These are phyloP conservation scores for Crax fasciolata DNA, from an alignment of 2,797 vertebrate genomes.

Conservation along the genomic window DNA sequence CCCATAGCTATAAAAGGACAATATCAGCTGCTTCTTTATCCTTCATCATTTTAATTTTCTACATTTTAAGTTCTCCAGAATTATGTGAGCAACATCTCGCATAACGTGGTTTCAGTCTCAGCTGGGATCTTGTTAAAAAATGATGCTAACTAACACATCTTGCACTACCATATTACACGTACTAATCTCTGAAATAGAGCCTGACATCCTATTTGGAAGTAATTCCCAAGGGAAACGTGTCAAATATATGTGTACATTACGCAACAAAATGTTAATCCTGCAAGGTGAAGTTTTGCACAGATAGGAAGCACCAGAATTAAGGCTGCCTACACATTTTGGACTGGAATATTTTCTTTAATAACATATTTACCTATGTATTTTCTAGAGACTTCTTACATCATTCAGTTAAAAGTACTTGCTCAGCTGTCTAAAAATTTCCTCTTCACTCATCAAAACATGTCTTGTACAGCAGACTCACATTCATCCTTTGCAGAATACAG, in stretches of 20 bases:
- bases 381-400: background rate
- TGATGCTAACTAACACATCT: background rate
- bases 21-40: background rate
- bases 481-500: background rate
- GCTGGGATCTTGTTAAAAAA: background rate
- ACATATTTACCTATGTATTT: background rate
- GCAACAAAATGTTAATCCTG: background rate
- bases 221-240: background rate
- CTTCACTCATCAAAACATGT: background rate
- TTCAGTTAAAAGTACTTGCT: background rate
- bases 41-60: background rate
- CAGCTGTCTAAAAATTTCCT: background rate
- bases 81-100: background rate
- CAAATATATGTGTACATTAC: background rate
- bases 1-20: background rate
- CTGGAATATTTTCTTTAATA: background rate
- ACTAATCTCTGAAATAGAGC: background rate
- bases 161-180: background rate
- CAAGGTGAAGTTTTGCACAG: background rate
- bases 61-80: background rate
- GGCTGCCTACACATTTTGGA: background rate
- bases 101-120: background rate
- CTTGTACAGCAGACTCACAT: background rate
- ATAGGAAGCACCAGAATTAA: background rate
- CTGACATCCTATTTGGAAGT: background rate